Conservation (phyloP, 2,888 invertebrate species). For the Aleiodes testaceus region DNA sequence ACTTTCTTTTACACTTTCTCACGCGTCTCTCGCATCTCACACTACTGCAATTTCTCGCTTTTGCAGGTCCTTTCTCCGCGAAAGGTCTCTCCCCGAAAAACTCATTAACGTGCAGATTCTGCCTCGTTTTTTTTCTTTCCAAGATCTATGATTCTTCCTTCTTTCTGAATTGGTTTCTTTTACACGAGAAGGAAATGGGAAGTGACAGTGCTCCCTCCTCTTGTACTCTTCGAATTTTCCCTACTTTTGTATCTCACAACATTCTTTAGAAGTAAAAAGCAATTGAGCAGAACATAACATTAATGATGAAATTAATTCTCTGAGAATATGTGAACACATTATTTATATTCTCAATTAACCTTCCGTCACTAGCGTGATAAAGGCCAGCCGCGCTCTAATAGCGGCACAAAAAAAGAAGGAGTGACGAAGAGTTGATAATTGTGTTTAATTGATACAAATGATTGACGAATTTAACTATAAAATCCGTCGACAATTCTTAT, state of each 20-base stretch:
- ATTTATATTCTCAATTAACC: too few relatives aligned
- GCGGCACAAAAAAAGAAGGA: too few relatives aligned
- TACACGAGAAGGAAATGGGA: constrained; percentile 1
- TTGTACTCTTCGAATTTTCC: constrained; percentile 6
- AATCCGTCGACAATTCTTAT: too few relatives aligned
- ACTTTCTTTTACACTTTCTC: constrained; percentile 34
- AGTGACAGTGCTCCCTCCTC: constrained; percentile 31
- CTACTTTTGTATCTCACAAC: constrained; percentile 1
- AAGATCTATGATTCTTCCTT: too few relatives aligned
- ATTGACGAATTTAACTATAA: too few relatives aligned
- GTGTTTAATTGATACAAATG: too few relatives aligned
- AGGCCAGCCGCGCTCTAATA: too few relatives aligned
- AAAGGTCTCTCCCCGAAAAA: constrained; percentile 69
- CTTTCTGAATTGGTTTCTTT: not conserved
- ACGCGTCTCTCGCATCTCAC: constrained; percentile 36
- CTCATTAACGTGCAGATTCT: constrained; percentile 68
- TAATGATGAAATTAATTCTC: too few relatives aligned
- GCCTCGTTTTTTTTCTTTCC: too few relatives aligned
- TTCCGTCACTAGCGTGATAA: too few relatives aligned
- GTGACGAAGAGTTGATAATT: too few relatives aligned
- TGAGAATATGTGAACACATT: too few relatives aligned
- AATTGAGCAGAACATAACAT: not conserved
- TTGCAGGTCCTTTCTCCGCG: constrained; percentile 64
- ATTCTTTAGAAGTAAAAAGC: constrained; percentile 27
- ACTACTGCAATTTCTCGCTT: constrained; percentile 63